Evolutionary conservation across 2,888 invertebrate species (phyloP), one percentile per base, ranked within the genome.

Genomic region (Cosmia pyralina): DNA sequence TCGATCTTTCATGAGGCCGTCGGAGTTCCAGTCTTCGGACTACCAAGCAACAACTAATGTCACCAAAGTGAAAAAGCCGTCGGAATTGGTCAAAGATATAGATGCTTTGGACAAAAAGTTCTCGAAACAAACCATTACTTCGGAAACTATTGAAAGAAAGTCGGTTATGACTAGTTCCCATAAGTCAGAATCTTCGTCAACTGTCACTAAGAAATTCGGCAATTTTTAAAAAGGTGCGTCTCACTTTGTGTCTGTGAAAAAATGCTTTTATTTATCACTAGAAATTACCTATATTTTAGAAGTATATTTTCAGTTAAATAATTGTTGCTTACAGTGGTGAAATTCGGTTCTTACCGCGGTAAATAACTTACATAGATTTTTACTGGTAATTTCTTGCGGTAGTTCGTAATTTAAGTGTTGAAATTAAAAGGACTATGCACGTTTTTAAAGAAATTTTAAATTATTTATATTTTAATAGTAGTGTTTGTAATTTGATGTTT

Each of bases 141-240:
- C 97, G 63, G 97, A 97, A 81, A 97, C 97, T 0, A 97, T 97
- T 28, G 97, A 97, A 82, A 97, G 97, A 89, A 97, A 97, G 87
- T 97, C 97, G 0, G 96, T 97, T 0, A 97, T 97, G 88, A 97
- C 97, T 79, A 97, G 97, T 64, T 97, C 96, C 3, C 97, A 97
- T 73, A 97, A 96, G 77, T 96, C 96, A 0, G 97, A 97, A 78
- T 94, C 95, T 19, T 96, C 96, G 63, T 96, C 96, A 0, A 96
- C 96, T 0, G 96, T 96, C 60, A 96, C 96, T n/a, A 96, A 96
- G 92, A 96, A 96, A 79, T 96, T 96, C 69, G 96, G 96, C 77
- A 96, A 96, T 83, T 94, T 94, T 77, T 96, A 91, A 79, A 91
- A 69, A 93, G 93, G 93, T 92, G 86, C 82, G 88, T 81, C 77